phyloP scores from a whole-genome alignment of 2,888 invertebrate species.

The Prenolepis imparis region DNA sequence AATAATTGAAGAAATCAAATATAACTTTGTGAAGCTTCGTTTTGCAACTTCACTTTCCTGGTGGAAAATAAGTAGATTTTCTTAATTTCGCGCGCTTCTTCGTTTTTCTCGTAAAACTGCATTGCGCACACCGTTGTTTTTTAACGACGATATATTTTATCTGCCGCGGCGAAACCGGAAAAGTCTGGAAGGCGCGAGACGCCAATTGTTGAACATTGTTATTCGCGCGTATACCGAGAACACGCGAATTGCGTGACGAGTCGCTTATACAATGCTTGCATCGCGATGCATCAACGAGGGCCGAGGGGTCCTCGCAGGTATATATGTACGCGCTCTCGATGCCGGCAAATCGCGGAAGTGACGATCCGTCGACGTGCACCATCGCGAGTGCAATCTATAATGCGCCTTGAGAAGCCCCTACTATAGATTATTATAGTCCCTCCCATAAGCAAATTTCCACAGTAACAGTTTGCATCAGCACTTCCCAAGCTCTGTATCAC shows the following conservation, averaged over 20 bases:
- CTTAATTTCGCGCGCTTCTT: background rate
- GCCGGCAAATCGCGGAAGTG: constrained; percentile 27
- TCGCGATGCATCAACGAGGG: constrained; percentile 30
- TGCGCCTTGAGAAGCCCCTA: constrained; percentile 17
- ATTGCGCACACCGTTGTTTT: background rate
- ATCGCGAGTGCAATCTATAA: constrained; percentile 37
- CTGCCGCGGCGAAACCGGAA: background rate
- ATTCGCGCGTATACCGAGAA: constrained; percentile 19
- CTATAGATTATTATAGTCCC: background rate
- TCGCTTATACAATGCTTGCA: constrained; percentile 34
- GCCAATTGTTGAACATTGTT: constrained; percentile 33
- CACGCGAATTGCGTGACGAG: constrained; percentile 36
- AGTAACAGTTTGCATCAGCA: background rate
- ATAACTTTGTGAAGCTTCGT: background rate
- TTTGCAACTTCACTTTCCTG: background rate
- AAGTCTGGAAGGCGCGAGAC: background rate
- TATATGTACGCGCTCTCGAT: background rate
- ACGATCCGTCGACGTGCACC: constrained; percentile 20
- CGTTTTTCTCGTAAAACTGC: background rate
- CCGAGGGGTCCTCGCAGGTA: constrained; percentile 2
- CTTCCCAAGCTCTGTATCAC: background rate
- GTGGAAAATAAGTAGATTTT: background rate
- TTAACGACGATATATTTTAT: background rate
- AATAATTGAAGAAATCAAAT: background rate
- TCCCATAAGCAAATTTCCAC: constrained; percentile 17